These are phyloP conservation scores for Drosophila ambigua DNA, from an alignment of 1,140 invertebrate species.

Conservation along the genomic window DNA sequence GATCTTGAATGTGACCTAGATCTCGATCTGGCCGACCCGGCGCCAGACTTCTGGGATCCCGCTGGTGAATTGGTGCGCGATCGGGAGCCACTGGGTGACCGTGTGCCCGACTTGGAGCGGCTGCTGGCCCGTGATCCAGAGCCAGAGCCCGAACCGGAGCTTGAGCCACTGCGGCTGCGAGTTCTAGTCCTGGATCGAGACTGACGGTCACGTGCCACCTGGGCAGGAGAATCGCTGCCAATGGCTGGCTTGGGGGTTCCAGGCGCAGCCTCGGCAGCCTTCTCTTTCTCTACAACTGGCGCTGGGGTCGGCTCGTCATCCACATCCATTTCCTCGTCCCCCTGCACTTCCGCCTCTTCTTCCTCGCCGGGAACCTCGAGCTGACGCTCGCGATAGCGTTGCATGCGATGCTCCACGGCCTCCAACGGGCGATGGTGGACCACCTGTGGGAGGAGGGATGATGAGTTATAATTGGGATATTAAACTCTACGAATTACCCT, in stretches of 20 bases:
- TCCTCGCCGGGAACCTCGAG: slow-evolving; percentile 94
- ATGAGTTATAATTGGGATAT: too few species aligned
- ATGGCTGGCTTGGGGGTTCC: slow-evolving; percentile 66
- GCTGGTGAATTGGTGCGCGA: slow-evolving; percentile 57
- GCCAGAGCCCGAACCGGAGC: slow-evolving; percentile 66
- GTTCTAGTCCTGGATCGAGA: slow-evolving; percentile 77
- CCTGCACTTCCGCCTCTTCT: slow-evolving; percentile 88
- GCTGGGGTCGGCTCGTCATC: slow-evolving; percentile 86
- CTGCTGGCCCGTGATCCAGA: slow-evolving; percentile 70
- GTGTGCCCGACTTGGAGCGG: slow-evolving; percentile 77
- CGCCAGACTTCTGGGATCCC: slow-evolving; percentile 73
- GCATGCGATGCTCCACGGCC: slow-evolving; percentile 93
- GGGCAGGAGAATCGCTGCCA: slow-evolving; percentile 83
- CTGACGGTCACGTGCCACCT: slow-evolving; percentile 73
- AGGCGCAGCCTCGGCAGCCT: slow-evolving; percentile 44
- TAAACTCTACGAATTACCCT: not conserved
- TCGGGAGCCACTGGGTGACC: slow-evolving; percentile 82
- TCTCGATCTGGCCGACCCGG: slow-evolving; percentile 78
- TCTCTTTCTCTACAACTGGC: slow-evolving; percentile 76
- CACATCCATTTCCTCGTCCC: slow-evolving; percentile 88
- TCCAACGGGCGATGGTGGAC: slow-evolving; percentile 96
- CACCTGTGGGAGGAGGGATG: slow-evolving; percentile 81
- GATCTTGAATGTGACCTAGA: slow-evolving; percentile 48
- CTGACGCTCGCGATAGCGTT: slow-evolving; percentile 93
- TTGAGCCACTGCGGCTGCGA: slow-evolving; percentile 62